A percentile compares a stretch with the other conserved stretches of the same genome.
phyloP scores from a whole-genome alignment of 2,113 vertebrate species.

The Tauraco erythrolophus region DNA sequence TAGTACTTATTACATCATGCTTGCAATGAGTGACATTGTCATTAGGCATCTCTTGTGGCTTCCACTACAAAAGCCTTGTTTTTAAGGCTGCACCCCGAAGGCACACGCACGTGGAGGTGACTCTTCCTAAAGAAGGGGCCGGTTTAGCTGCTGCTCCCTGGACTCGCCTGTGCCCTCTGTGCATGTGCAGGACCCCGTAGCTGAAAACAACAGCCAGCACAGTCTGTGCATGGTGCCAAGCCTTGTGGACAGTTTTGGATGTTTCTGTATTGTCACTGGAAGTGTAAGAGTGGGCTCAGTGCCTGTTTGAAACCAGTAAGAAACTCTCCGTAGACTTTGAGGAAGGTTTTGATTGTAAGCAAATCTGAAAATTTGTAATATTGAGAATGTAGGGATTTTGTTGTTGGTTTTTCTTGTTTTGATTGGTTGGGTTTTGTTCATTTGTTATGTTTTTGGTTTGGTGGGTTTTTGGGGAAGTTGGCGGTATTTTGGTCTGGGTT shows the following conservation, averaged over 20 bases:
- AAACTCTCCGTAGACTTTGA: neutral
- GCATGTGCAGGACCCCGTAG: neutral
- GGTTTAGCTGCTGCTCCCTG: neutral
- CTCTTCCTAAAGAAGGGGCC: neutral
- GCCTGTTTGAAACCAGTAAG: neutral
- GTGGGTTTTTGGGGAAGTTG: neutral
- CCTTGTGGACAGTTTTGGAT: neutral
- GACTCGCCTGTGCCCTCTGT: neutral
- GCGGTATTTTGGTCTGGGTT: neutral
- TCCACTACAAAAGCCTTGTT: neutral
- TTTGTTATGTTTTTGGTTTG: neutral
- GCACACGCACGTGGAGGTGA: accelerated
- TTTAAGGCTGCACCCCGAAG: neutral
- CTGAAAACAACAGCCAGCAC: neutral
- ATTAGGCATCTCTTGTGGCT: neutral
- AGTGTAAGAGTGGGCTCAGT: neutral
- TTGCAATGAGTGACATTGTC: neutral
- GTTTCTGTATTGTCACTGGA: neutral
- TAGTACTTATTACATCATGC: neutral
- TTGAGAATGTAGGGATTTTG: neutral
- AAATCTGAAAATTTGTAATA: neutral
- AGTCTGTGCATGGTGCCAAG: neutral
- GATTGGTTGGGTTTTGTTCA: neutral
- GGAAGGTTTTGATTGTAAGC: neutral
- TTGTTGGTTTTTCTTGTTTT: neutral